phyloP scores from a whole-genome alignment of 1,140 invertebrate species.

The Vollenhovia emeryi region DNA sequence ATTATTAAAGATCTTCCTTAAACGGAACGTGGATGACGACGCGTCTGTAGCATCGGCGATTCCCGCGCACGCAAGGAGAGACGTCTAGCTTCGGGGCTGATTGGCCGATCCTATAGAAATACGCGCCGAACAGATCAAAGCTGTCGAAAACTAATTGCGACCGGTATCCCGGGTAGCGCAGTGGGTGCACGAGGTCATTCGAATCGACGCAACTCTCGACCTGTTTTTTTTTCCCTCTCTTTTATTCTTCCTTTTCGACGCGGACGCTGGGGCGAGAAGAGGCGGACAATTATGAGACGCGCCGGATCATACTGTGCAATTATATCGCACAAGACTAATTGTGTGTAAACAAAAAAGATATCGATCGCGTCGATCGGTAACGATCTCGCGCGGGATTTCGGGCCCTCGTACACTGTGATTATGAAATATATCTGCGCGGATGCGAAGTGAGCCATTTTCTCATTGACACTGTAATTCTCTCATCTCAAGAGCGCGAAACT shows the following conservation, averaged over 20 bases:
- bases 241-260: not conserved
- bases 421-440: conserved; percentile 22
- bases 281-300: conserved; percentile 45
- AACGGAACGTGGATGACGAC: conserved; percentile 56
- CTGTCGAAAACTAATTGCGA: conserved; percentile 72
- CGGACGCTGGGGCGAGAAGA: conserved; percentile 18
- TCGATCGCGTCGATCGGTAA: conserved; percentile 55
- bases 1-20: conserved; percentile 75
- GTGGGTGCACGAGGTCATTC: conserved; percentile 40
- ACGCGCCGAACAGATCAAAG: conserved; percentile 60
- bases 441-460: conserved; percentile 28
- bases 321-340: conserved; percentile 57
- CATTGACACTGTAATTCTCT: conserved; percentile 37
- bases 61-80: conserved; percentile 59
- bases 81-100: conserved; percentile 68
- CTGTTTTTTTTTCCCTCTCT: conserved; percentile 35
- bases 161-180: conserved; percentile 47
- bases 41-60: conserved; percentile 56
- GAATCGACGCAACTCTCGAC: conserved; percentile 2
- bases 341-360: conserved; percentile 63
- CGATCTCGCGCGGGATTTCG: conserved; percentile 20
- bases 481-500: not conserved
- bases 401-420: conserved; percentile 37
- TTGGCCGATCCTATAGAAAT: conserved; percentile 68
- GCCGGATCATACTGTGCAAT: conserved; percentile 42